These are phyloP conservation scores for Metallyticus violacea DNA, from an alignment of 2,888 invertebrate genomes.

Conservation along the genomic window DNA sequence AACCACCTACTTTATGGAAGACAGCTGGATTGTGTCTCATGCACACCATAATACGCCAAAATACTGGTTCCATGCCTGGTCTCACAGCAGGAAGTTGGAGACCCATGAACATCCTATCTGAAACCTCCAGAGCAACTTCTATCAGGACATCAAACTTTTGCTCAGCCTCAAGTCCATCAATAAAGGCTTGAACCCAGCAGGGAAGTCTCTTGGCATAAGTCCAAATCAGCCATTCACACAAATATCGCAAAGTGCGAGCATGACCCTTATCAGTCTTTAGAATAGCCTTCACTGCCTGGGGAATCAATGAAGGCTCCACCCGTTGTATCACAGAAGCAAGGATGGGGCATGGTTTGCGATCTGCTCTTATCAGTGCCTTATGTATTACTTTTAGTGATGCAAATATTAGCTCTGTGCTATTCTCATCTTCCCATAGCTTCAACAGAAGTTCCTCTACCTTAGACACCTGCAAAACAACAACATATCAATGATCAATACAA, in stretches of 20 bases:
- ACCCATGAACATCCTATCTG: conserved; percentile 57
- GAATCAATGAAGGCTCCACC: conserved; percentile 46
- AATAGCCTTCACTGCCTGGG: conserved; percentile 48
- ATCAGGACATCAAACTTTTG: conserved; percentile 46
- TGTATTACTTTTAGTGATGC: background rate
- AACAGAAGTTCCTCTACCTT: background rate
- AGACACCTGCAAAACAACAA: background rate
- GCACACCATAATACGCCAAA: conserved; percentile 62
- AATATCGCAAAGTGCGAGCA: conserved; percentile 54
- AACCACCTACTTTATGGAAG: conserved; percentile 55
- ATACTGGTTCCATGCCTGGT: conserved; percentile 58
- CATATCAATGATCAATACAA: too few species aligned
- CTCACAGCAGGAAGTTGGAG: conserved; percentile 56
- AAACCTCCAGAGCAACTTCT: conserved; percentile 59
- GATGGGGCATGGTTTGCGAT: conserved; percentile 53
- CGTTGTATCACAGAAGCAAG: conserved; percentile 60
- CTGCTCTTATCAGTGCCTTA: background rate
- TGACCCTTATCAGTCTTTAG: background rate
- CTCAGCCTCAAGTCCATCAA: conserved; percentile 57
- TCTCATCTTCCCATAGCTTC: background rate
- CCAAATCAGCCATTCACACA: conserved; percentile 69
- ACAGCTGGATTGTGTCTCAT: conserved; percentile 59
- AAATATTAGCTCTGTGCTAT: background rate
- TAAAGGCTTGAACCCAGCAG: conserved; percentile 64
- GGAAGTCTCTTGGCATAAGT: conserved; percentile 61